Percentiles rank a stretch among this genome's conserved stretches.
phyloP scores from a whole-genome alignment of 1,140 invertebrate genomes.

The Parasteatoda tepidariorum region DNA sequence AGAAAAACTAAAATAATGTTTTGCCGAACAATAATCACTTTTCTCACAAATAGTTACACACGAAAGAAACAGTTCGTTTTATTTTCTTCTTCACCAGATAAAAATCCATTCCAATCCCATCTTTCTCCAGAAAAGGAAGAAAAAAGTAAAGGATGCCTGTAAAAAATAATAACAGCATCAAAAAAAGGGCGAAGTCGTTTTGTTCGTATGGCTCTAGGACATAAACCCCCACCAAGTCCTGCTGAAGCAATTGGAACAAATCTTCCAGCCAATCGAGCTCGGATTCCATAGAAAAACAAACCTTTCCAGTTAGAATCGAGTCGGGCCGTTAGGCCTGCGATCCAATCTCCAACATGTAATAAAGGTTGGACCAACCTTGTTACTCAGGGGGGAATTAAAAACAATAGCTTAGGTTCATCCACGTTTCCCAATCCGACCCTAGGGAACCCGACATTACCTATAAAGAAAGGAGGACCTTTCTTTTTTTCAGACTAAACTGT shows the following conservation, averaged over 20 bases:
- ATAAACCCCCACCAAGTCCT: conserved; percentile 23
- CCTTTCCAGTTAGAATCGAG: conserved; percentile 30
- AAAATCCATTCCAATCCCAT: background rate
- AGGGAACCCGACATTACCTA: conserved; percentile 34
- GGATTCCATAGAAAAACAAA: conserved; percentile 54
- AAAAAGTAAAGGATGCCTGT: background rate
- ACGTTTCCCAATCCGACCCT: conserved; percentile 27
- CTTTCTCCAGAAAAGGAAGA: background rate
- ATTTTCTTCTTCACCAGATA: too few species aligned
- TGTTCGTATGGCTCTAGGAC: conserved; percentile 12
- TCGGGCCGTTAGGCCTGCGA: conserved; percentile 46
- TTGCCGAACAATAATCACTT: too few species aligned
- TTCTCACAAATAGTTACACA: too few species aligned
- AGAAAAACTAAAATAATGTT: too few species aligned
- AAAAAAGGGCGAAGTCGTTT: conserved; percentile 25
- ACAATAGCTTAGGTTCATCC: conserved; percentile 57
- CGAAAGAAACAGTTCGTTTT: too few species aligned
- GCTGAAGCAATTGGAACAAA: conserved; percentile 46
- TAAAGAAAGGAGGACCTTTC: conserved; percentile 32
- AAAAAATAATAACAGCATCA: conserved; percentile 11
- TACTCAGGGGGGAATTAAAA: conserved; percentile 56
- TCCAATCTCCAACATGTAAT: conserved; percentile 59
- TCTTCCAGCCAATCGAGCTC: conserved; percentile 52
- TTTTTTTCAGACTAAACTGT: background rate
- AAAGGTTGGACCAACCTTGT: conserved; percentile 53